Conservation (phyloP, 2,797 vertebrate genomes). For the Scomberomorus guttatus region DNA sequence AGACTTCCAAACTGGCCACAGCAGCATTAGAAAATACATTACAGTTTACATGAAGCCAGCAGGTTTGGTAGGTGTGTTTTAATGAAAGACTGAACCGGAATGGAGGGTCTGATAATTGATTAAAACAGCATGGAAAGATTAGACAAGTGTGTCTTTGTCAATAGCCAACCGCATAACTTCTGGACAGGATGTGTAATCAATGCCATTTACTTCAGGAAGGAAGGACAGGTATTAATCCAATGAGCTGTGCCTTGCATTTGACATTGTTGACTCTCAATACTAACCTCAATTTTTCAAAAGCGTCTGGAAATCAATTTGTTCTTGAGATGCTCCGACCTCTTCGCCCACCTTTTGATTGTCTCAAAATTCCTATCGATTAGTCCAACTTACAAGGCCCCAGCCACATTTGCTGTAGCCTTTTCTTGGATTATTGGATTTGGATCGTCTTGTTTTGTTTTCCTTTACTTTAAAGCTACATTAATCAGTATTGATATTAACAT, state of each 20-base stretch:
- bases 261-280: conserved; percentile 72
- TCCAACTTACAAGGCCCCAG: conserved; percentile 57
- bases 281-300: conserved; percentile 80
- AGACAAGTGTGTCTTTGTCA: conserved; percentile 31
- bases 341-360: conserved; percentile 73
- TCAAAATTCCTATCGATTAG: conserved; percentile 79
- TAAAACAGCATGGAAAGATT: conserved; percentile 31
- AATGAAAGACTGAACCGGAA: background rate
- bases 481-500: conserved; percentile 55
- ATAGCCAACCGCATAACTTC: conserved; percentile 42
- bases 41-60: background rate
- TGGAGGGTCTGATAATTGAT: conserved; percentile 37
- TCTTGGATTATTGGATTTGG: conserved; percentile 72
- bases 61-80: background rate
- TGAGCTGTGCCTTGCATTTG: conserved; percentile 61
- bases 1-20: conserved; percentile 43
- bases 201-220: conserved; percentile 59
- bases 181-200: conserved; percentile 54
- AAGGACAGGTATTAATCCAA: conserved; percentile 69
- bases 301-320: conserved; percentile 79
- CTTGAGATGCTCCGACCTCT: conserved; percentile 72
- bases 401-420: conserved; percentile 53
- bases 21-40: conserved; percentile 11
- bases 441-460: conserved; percentile 67
- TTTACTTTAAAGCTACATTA: conserved; percentile 54